phyloP scores from a whole-genome alignment of 2,113 vertebrate species.

The Megaptera novaeangliae region DNA sequence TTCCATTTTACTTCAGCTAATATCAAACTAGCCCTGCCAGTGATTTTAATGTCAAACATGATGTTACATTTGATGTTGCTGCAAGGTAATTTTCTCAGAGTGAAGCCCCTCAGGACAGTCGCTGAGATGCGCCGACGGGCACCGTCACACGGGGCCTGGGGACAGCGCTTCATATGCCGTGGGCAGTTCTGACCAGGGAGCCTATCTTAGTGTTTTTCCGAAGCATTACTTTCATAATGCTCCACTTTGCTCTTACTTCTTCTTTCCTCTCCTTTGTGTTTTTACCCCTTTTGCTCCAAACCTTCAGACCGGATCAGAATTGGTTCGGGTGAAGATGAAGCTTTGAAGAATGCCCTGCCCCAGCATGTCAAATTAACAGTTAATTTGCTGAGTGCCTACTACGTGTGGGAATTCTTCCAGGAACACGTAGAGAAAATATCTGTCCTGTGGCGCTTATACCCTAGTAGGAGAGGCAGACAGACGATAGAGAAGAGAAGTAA shows the following conservation, averaged over 20 bases:
- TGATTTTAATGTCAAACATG: constrained; percentile 17
- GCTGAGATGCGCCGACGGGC: not conserved
- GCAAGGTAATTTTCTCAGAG: not conserved
- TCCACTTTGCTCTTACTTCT: not conserved
- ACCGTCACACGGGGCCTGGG: not conserved
- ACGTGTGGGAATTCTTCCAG: not conserved
- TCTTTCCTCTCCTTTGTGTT: not conserved
- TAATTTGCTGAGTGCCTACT: not conserved
- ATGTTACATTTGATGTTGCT: not conserved
- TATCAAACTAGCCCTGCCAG: not conserved
- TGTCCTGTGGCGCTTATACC: not conserved
- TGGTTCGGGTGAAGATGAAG: not conserved
- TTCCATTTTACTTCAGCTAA: constrained; percentile 31
- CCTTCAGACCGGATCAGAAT: not conserved
- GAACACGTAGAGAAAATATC: not conserved
- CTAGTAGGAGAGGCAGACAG: not conserved
- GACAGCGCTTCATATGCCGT: not conserved
- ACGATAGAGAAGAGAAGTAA: not conserved
- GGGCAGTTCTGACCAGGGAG: rapidly evolving
- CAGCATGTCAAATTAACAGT: not conserved
- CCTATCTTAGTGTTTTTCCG: not conserved
- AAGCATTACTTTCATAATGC: not conserved
- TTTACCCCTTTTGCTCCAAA: not conserved
- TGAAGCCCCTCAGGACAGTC: not conserved
- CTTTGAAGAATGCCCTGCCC: not conserved